phyloP scores from a whole-genome alignment of 2,797 vertebrate genomes.

The Sciurus carolinensis region DNA sequence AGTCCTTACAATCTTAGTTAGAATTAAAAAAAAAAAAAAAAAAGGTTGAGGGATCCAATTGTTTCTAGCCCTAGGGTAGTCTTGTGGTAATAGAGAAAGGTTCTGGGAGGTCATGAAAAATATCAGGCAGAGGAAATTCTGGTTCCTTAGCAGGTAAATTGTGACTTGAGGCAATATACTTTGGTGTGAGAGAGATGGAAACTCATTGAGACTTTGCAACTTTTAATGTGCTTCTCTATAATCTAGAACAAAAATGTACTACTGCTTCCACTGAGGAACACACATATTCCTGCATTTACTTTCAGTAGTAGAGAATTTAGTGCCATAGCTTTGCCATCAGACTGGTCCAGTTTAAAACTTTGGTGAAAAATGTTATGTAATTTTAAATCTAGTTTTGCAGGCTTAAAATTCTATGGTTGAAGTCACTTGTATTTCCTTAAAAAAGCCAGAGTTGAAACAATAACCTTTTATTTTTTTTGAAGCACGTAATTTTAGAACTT shows the following conservation, averaged over 20 bases:
- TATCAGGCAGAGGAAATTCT: neutral
- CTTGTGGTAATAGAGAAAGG: neutral
- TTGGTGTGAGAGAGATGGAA: neutral
- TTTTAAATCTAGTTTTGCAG: neutral
- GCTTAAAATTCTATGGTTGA: neutral
- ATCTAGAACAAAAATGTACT: neutral
- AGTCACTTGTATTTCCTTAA: conserved; percentile 59
- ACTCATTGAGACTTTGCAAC: neutral
- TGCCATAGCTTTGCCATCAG: neutral
- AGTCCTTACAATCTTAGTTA: conserved; percentile 48
- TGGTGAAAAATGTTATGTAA: neutral
- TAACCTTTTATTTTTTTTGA: neutral
- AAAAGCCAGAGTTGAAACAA: neutral
- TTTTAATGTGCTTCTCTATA: neutral
- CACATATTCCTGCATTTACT: neutral
- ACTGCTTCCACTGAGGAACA: neutral
- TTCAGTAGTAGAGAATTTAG: neutral
- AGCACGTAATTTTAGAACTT: neutral
- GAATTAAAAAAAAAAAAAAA: conserved; percentile 25
- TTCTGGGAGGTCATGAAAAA: neutral
- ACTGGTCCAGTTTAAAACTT: conserved; percentile 28
- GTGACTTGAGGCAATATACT: neutral
- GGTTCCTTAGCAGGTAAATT: neutral
- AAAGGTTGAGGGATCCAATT: conserved; percentile 38
- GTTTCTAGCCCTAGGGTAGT: neutral